phyloP scores from a whole-genome alignment of 2,113 vertebrate genomes.

The Cynocephalus volans region DNA sequence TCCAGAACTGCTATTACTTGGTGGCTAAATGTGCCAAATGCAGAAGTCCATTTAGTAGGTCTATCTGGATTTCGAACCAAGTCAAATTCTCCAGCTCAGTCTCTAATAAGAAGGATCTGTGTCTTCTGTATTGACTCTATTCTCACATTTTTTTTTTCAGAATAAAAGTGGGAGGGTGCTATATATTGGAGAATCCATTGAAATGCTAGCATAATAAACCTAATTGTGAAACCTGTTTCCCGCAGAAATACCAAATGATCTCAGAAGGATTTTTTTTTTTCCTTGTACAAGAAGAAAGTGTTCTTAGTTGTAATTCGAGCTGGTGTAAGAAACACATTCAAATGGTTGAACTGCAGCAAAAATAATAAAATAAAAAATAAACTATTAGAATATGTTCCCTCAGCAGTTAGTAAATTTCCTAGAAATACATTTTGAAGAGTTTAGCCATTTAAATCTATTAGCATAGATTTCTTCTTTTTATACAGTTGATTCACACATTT shows the following conservation, averaged over 20 bases:
- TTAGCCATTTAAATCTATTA: slow-evolving; percentile 2
- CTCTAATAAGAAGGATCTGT: not conserved
- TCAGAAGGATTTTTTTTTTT: not conserved
- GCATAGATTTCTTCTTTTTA: not conserved
- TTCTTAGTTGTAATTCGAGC: not conserved
- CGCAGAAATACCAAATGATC: not conserved
- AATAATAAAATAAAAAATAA: not conserved
- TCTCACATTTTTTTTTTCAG: not conserved
- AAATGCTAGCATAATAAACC: not conserved
- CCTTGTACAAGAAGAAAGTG: not conserved
- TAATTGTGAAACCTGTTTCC: not conserved
- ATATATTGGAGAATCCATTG: not conserved
- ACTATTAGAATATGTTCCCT: not conserved
- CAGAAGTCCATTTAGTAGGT: not conserved
- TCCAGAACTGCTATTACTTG: not conserved
- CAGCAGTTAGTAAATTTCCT: not conserved
- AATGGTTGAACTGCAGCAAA: not conserved
- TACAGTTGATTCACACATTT: not conserved
- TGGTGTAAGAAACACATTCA: not conserved
- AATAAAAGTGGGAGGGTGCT: not conserved
- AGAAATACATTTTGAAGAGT: not conserved
- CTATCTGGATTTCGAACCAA: not conserved
- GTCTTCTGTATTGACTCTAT: not conserved
- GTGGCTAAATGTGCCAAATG: not conserved
- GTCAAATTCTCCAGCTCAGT: not conserved